Evolutionary conservation across 2,888 invertebrate species (phyloP).

Genomic region (Caenorhabditis afra): DNA sequence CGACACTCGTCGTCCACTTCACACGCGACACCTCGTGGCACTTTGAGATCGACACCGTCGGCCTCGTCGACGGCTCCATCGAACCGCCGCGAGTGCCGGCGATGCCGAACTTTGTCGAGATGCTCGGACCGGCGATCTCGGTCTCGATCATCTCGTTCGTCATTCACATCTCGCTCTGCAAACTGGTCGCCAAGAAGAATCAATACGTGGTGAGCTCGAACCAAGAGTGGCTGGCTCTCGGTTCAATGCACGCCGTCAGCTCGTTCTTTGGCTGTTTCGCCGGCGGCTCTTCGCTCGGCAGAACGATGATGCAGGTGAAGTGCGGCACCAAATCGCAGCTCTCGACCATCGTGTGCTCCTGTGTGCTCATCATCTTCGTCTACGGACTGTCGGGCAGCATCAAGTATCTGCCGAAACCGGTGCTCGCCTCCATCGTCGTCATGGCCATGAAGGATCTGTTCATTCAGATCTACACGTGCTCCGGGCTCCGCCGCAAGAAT

Average conservation of each 20-base stretch:
- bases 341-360: slow-evolving; percentile 67
- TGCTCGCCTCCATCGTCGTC: slow-evolving; percentile 74
- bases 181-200: slow-evolving; percentile 81
- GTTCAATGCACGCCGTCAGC: slow-evolving; percentile 81
- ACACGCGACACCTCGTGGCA: slow-evolving; percentile 57
- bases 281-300: slow-evolving; percentile 81
- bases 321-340: slow-evolving; percentile 64
- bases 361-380: slow-evolving; percentile 65
- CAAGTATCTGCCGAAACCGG: slow-evolving; percentile 70
- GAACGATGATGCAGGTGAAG: slow-evolving; percentile 79
- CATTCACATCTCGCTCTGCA: slow-evolving; percentile 79
- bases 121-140: slow-evolving; percentile 65
- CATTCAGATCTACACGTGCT: slow-evolving; percentile 64
- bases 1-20: slow-evolving; percentile 58
- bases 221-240: slow-evolving; percentile 82
- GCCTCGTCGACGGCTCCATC: slow-evolving; percentile 40
- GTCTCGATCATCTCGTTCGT: slow-evolving; percentile 74
- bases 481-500: slow-evolving; percentile 49
- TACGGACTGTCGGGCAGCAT: slow-evolving; percentile 65
- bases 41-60: slow-evolving; percentile 60
- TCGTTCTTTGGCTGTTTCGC: slow-evolving; percentile 82
- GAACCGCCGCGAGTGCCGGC: slow-evolving; percentile 8
- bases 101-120: neutral
- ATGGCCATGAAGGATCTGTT: slow-evolving; percentile 74
- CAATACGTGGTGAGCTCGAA: slow-evolving; percentile 81